Base-by-base conservation (phyloP, 2,113 vertebrate genomes). In the Hippocampus mohnikei region DNA sequence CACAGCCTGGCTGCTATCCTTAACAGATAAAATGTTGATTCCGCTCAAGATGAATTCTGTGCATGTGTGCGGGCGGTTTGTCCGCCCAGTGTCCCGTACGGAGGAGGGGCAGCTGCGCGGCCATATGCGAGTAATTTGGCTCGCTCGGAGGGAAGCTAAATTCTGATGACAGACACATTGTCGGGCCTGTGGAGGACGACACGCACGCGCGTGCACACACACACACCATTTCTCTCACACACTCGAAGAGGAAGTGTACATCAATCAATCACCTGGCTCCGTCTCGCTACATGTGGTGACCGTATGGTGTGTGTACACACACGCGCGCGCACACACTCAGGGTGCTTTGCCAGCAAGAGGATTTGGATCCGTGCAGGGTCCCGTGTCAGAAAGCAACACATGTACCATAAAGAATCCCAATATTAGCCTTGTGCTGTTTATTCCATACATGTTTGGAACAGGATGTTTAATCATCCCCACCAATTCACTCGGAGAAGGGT, bases 81-180 rank as follows among this genome's bases (percentile, higher is more conserved):
- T 62, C 48, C 52, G 71, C 67, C 71, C 33, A 70, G 70, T 3
- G 41, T 65, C 63, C 41, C 23, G 8, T 44, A 44, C 13, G 40
- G 61, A n/a, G 20, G 74, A 75, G 80, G 84, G 85, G 78, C 83
- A 88, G 83, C 81, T 82, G 75, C 73, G 78, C 71, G 83, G 87
- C 87, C 90, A 91, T 89, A 84, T 91, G 91, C 82, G 84, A 92
- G 85, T 91, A 85, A 91, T 93, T 92, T 91, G 78, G 78, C 69
- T 33, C 27, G 75, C 85, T 85, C 71, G 29, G 74, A 83, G 87
- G 81, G 81, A 85, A 87, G 84, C 88, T 83, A 83, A 91, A 87
- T 88, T 85, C 76, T 88, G 90, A 91, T 90, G 92, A 93, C 88
- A 90, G 91, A 91, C 88, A 71, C 81, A 81, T 84, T 90, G 88